phyloP scores from a whole-genome alignment of 2,797 vertebrate species.

The Characodon lateralis region DNA sequence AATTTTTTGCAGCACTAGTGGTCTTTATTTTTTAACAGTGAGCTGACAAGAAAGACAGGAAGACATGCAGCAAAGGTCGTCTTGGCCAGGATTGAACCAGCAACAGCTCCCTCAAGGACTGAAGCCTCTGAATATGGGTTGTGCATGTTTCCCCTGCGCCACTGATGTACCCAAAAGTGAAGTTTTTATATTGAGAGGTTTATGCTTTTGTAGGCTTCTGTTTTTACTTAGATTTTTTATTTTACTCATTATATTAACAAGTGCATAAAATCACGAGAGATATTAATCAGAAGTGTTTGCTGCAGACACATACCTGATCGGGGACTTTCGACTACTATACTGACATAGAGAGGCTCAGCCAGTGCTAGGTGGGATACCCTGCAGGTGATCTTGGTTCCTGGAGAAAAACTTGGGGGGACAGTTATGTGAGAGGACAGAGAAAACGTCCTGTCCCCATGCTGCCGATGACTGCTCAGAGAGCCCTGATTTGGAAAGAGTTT shows the following conservation, averaged over 20 bases:
- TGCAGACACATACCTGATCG: conserved; percentile 54
- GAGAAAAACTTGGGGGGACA: conserved; percentile 44
- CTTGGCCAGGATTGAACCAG: no score
- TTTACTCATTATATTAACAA: not conserved
- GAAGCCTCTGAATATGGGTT: no score
- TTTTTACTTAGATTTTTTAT: not conserved
- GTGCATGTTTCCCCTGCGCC: no score
- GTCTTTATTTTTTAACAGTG: no score
- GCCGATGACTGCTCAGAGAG: conserved; percentile 83
- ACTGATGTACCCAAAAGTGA: not conserved
- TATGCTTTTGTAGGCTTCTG: not conserved
- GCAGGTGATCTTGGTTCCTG: conserved; percentile 82
- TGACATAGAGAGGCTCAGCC: conserved; percentile 67
- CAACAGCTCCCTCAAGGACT: no score
- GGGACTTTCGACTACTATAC: conserved; percentile 60
- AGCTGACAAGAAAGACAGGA: no score
- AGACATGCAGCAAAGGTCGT: no score
- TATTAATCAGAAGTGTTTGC: not conserved
- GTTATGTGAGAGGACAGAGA: conserved; percentile 80
- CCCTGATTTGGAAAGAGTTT: conserved; percentile 56
- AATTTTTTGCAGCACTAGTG: not conserved
- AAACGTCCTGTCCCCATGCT: conserved; percentile 80
- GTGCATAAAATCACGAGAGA: not conserved
- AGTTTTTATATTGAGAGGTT: not conserved
- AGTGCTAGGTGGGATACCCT: conserved; percentile 81